Percentiles rank a stretch among this genome's conserved stretches.
Evolutionary conservation across 2,113 vertebrate species (phyloP).

Genomic region (Epinephelus lanceolatus): DNA sequence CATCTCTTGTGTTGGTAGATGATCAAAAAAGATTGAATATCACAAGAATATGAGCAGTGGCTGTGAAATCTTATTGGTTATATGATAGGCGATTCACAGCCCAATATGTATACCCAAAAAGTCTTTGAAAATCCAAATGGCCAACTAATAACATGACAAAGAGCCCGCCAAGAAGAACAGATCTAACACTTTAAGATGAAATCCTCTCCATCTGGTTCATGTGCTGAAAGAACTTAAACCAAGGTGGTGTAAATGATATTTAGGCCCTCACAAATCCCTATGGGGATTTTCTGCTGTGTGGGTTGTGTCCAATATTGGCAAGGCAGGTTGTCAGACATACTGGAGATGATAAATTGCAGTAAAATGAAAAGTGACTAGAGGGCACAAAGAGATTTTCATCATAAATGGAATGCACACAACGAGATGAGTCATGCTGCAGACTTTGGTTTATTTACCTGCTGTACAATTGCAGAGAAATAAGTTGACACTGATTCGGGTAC

Average conservation of each 20-base stretch:
- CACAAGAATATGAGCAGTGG: neutral
- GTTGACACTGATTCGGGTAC: slow-evolving; percentile 2
- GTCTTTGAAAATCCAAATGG: no score
- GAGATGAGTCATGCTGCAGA: slow-evolving; percentile 69
- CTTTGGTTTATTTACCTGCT: slow-evolving; percentile 50
- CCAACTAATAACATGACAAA: neutral
- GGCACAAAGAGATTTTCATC: slow-evolving; percentile 60
- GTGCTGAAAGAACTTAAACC: neutral
- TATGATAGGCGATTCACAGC: neutral
- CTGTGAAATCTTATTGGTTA: neutral
- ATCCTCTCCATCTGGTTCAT: neutral
- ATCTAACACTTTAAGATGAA: slow-evolving; percentile 1
- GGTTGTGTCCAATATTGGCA: slow-evolving; percentile 27
- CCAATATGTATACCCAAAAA: neutral
- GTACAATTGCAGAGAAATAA: slow-evolving; percentile 28
- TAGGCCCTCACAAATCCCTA: slow-evolving; percentile 23
- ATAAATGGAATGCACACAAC: slow-evolving; percentile 45
- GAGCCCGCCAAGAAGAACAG: neutral
- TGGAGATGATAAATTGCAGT: slow-evolving; percentile 61
- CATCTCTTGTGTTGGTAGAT: neutral
- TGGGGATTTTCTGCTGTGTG: slow-evolving; percentile 27
- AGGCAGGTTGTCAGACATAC: slow-evolving; percentile 42
- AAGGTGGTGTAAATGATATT: slow-evolving; percentile 23
- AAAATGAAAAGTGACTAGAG: slow-evolving; percentile 71
- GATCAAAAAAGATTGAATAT: neutral